Evolutionary conservation across 2,888 invertebrate genomes (phyloP), one percentile per base, ranked within the genome.

Genomic region (Mylabris sibirica): DNA sequence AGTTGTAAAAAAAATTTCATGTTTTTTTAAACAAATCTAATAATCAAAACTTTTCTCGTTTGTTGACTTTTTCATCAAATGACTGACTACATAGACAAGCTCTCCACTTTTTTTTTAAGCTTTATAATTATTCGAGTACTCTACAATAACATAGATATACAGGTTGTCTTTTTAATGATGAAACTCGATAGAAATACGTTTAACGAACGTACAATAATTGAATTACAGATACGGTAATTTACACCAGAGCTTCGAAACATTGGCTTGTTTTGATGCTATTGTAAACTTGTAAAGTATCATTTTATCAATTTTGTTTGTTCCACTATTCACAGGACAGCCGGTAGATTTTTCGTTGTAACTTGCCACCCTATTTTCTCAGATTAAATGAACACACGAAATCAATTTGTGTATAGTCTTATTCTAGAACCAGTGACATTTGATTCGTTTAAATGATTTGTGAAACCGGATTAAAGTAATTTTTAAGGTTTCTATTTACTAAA

Each of bases 21-120:
- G 3, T 12, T 14, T 14, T 44, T 44, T 44, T 44, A 44, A 44
- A 44, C 44, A 44, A 44, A 44, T 44, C 44, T 44, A 44, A 44
- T 44, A 44, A 44, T 44, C 6, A 17, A 44, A 44, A 44, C 44
- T 44, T 44, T 44, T 44, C 44, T 44, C 44, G n/a, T 44, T 44
- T 44, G 44, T 44, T 44, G 44, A 17, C n/a, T 44, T 44, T n/a
- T 44, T 38, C 6, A n/a, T 1, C 44, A n/a, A 44, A 44, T 44
- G 6, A 17, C 44, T 44, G n/a, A n/a, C 30, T 8, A 30, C 30
- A 6, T 30, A n/a, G n/a, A n/a, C 8, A 6, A 6, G 30, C 8
- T 30, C 8, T 30, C 5, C 8, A 8, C 6, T 30, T 0, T 30
- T 30, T 30, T 30, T 30, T 30, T 30, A 5, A 30, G 6, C 26